Base-by-base conservation (phyloP, 1,140 invertebrate species). In the Oscheius sp. region DNA sequence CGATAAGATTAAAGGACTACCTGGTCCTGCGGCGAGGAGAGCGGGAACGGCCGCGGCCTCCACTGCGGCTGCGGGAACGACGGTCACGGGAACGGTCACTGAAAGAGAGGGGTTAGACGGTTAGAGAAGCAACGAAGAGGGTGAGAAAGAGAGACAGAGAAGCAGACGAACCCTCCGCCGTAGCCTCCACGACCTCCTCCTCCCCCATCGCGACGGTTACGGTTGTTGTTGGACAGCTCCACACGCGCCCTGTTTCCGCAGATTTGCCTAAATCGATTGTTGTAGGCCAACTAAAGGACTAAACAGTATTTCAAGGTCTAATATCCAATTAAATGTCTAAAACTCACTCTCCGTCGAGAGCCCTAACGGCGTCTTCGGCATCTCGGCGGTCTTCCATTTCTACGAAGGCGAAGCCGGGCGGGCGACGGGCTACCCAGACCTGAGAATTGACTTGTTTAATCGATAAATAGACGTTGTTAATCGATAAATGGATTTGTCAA, bases 351-450 rank as follows among this genome's bases (percentile, higher is more conserved):
- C 95, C 95, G 88, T 98, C 94, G 70, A 98, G 86, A 58, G 90
- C 93, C 80, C 92, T 88, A n/a, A 94, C 91, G 18, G 93, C 92
- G 87, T 97, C 94, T 84, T 94, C 93, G 4, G 94, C 94, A 87
- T 97, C 94, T 82, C 92, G 90, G 80, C 90, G 89, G 85, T 94
- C 94, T 87, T 97, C 94, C 87, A 94, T 97, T 85, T 96, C 93
- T n/a, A 97, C 91, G 87, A 97, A 97, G 15, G 93, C 94, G 88
- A 97, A 97, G 36, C 94, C 94, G 49, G 91, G 91, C 7, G 92
- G 92, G 85, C 95, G 95, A 79, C 93, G 88, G 0, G 93, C 94
- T 2, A 96, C 92, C 93, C 93, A 96, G 23, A 97, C 93, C 87
- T 93, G n/a, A n/a, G n/a, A n/a, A n/a, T n/a, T n/a, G n/a, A n/a